Evolutionary conservation across 2,113 vertebrate genomes (phyloP).

Genomic region (Ctenomys sociabilis): DNA sequence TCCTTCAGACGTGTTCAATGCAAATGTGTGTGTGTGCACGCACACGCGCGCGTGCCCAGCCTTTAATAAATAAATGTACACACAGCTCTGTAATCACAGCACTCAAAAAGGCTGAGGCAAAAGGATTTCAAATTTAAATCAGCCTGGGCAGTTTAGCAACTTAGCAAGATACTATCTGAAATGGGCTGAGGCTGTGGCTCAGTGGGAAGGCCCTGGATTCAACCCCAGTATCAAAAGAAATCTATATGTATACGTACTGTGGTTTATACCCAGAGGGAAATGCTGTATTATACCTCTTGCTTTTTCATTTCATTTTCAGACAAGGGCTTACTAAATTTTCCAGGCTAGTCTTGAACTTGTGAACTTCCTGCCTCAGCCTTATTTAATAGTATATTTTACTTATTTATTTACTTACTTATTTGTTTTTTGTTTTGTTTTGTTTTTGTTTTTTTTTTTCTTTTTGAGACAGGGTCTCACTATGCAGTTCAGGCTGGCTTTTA

Average conservation of each 20-base stretch:
- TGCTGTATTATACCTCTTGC: background rate
- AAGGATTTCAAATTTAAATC: background rate
- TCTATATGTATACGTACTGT: too few species aligned
- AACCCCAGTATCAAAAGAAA: background rate
- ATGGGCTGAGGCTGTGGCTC: background rate
- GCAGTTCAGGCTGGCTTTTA: too few species aligned
- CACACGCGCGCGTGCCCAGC: too few species aligned
- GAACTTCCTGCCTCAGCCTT: background rate
- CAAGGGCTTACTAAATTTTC: too few species aligned
- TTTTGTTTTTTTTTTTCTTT: too few species aligned
- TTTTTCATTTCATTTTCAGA: background rate
- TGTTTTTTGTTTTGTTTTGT: too few species aligned
- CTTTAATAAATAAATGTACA: background rate
- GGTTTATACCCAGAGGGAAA: background rate
- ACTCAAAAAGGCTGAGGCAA: background rate
- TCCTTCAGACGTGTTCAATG: background rate
- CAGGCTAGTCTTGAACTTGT: too few species aligned
- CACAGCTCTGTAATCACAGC: background rate
- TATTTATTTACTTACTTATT: conserved; percentile 12
- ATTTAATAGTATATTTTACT: background rate
- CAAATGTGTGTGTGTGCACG: background rate
- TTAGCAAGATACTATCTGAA: background rate
- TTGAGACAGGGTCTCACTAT: too few species aligned
- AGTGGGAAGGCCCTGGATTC: background rate
- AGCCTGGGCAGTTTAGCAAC: background rate